Evolutionary conservation across 2,113 vertebrate genomes (phyloP), one percentile per base, ranked within the genome.

Genomic region (Alligator sinensis): DNA sequence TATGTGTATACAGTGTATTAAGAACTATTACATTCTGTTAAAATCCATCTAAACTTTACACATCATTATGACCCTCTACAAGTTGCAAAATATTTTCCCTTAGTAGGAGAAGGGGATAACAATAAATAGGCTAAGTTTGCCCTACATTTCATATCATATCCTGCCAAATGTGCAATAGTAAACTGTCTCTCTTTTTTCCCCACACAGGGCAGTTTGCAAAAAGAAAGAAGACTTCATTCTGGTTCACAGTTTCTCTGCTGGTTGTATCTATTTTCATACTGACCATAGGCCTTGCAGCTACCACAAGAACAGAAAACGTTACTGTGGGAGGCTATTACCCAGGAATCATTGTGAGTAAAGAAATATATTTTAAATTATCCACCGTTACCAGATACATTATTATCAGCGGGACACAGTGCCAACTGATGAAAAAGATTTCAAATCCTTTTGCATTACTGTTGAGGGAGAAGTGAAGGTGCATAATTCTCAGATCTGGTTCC

Each of bases 321-420:
- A 97, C 98, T 0, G 99, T 99, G 13, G 98, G 99, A 63, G 99
- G 99, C 87, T 99, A 99, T 97, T 99, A 99, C 93, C 98, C 99
- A 0, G 99, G 99, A 78, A 99, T 99, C n/a, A 98, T 98, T 8
- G 99, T 99, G 97, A 99, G 99, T 98, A 90, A 74, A 96, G 59
- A 90, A 86, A 54, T 2, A 2, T 77, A 60, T 66, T 92, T 90
- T 86, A 84, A 8, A 63, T 38, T 90, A 47, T 75, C 82, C 2
- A 18, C 2, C 89, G 13, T 13, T 70, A 68, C n/a, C 13, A 77
- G 55, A n/a, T 80, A 77, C 82, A 24, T 66, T 59, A 54, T 86
- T 81, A 34, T 30, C 22, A 74, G 11, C 19, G 70, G 59, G 24
- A 16, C 77, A 77, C 0, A 3, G 57, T 6, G 90, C 11, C 58